Base-by-base conservation (phyloP, 2,797 vertebrate genomes). In the Clarias laeviceps region DNA sequence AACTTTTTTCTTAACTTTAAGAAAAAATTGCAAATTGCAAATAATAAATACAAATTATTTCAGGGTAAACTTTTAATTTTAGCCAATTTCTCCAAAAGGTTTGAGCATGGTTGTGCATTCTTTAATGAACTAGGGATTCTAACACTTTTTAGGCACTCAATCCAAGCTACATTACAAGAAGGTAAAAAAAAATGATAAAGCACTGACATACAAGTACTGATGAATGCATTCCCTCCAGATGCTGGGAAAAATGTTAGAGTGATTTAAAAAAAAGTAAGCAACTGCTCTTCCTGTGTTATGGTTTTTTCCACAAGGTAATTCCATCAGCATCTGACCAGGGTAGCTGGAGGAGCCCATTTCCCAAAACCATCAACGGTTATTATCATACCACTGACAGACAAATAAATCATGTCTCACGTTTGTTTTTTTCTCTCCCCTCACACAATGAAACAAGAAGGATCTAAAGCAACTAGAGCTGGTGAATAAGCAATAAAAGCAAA, bases 311-410 rank as follows among this genome's bases (percentile, higher is more conserved):
- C 81, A 54, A 50, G 29, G 74, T 87, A 87, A 86, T 89, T 80
- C 22, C 66, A 64, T 83, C 77, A 80, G 62, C 84, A 82, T 84
- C 76, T 89, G 84, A 84, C 72, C 81, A 84, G 57, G 24, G 65
- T 66, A 87, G 61, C 82, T 45, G 82, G 54, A 69, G 66, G 50
- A 87, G 74, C 59, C 37, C 34, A 57, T 76, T 84, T 82, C 77
- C 64, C 34, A 74, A 87, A 88, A 88, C 86, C 88, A 89, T 89
- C 84, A 83, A 57, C 77, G 86, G 86, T 88, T 82, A 89, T 90
- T 89, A 92, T 91, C 65, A 50, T 84, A 37, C 83, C 77, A 83
- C 80, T 77, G 87, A 87, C 88, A 88, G 87, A 82, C 78, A 78
- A 82, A 90, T 89, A 87, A 89, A 90, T 90, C 85, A 88, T 73